phyloP scores from a whole-genome alignment of 2,888 invertebrate genomes.

The Crossocerus cetratus region DNA sequence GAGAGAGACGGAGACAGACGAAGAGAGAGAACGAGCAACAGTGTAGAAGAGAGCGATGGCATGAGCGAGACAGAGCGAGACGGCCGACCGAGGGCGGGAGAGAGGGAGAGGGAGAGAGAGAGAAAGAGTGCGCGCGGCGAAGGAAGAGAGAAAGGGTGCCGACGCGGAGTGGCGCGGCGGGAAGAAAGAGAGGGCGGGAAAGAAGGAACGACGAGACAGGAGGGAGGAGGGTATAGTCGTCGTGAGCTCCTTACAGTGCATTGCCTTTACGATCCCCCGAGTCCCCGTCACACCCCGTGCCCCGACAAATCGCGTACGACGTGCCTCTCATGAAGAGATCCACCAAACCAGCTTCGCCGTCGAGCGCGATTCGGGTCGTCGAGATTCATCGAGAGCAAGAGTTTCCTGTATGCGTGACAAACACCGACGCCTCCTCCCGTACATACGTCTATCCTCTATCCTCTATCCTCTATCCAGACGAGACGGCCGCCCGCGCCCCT shows the following conservation, averaged over 20 bases:
- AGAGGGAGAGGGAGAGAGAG: conserved; percentile 40
- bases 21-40: conserved; percentile 49
- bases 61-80: conserved; percentile 16
- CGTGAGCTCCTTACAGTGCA: conserved; percentile 77
- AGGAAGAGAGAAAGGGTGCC: conserved; percentile 28
- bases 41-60: conserved; percentile 37
- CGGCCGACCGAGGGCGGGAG: conserved; percentile 16
- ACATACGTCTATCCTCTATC: too few species aligned
- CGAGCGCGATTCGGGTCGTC: conserved; percentile 63
- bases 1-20: conserved; percentile 32
- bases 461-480: too few species aligned
- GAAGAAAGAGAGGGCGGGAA: conserved; percentile 35
- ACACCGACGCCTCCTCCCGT: too few species aligned
- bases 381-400: conserved; percentile 56
- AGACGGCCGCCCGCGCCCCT: too few species aligned
- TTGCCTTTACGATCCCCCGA: conserved; percentile 74
- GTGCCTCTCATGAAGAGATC: conserved; percentile 66
- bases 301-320: conserved; percentile 70
- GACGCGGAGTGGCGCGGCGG: conserved; percentile 34
- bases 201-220: conserved; percentile 35
- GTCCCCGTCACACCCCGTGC: conserved; percentile 73
- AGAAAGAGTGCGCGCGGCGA: conserved; percentile 20
- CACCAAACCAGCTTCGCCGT: conserved; percentile 63
- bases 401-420: conserved; percentile 50
- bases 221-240: conserved; percentile 63